phyloP scores from a whole-genome alignment of 2,888 invertebrate species.

The Perdita meconis region DNA sequence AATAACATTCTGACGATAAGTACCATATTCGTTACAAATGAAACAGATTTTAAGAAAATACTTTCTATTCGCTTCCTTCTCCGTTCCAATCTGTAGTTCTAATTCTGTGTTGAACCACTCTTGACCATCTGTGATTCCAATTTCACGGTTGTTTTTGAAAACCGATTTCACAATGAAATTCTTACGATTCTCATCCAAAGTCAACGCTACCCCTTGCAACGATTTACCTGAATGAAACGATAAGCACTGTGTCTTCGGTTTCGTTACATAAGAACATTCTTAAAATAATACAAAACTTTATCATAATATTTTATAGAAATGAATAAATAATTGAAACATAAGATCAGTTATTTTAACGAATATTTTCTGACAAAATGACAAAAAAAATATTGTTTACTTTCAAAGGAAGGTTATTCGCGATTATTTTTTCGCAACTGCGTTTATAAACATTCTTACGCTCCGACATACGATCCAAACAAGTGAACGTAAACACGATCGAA shows the following conservation, averaged over 20 bases:
- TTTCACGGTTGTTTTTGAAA: constrained; percentile 25
- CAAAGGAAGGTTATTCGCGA: no score
- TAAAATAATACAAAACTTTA: neutral
- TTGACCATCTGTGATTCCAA: constrained; percentile 68
- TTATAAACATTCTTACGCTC: no score
- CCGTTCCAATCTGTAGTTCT: neutral
- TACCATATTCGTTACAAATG: constrained; percentile 86
- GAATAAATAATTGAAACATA: no score
- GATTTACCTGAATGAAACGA: constrained; percentile 63
- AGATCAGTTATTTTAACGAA: no score
- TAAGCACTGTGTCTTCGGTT: constrained; percentile 5
- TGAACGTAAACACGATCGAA: constrained; percentile 7
- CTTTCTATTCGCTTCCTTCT: neutral
- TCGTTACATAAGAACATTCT: neutral
- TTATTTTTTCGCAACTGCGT: no score
- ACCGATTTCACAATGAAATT: constrained; percentile 75
- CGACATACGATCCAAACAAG: neutral
- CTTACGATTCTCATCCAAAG: constrained; percentile 70
- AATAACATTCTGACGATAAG: constrained; percentile 91
- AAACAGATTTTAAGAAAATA: constrained; percentile 54
- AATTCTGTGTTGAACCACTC: constrained; percentile 65
- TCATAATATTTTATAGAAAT: no score
- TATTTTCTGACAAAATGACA: no score
- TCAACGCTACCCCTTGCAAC: constrained; percentile 72
- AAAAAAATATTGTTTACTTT: no score